Base-by-base conservation (phyloP, 1,140 invertebrate genomes). In the Maconellicoccus hirsutus region DNA sequence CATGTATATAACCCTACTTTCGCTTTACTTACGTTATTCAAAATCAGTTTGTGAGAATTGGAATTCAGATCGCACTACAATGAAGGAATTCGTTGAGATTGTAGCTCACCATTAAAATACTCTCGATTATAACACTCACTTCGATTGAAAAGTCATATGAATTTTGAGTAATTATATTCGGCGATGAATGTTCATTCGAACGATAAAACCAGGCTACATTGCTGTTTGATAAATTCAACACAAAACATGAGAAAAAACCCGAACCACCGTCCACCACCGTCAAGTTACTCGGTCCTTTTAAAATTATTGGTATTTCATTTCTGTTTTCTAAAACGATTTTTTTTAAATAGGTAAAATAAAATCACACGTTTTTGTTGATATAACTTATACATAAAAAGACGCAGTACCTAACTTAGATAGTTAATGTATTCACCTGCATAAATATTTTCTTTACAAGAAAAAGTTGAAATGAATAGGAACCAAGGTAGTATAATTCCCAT, bases 1-100 rank as follows among this genome's bases (percentile, higher is more conserved):
- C 94, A 98, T 0, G 90, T 89, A 77, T 97, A 98, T 90, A 90
- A 95, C 0, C 93, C 94, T 77, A 92, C 88, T 75, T 95, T 88
- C 38, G 88, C 85, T 70, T 87, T 82, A 0, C 89, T 93, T 0
- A 96, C 88, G 77, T 96, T 95, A 61, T 84, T 82, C 14, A 98
- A 16, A 77, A 12, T 84, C 38, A 29, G 73, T 16, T 52, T 52
- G 2, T 52, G 42, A 14, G 42, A 16, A 52, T 52, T 16, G 16
- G 42, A 14, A 16, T 52, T 52, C 4, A 19, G 42, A 52, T 16
- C n/a, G 3, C 2, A 19, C 42, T 52, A 16, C 3, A 52, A 52
- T 3, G 6, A 52, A 19, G n/a, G 16, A 52, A 52, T 52, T 16
- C 6, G 12, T 8, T 16, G n/a, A 4, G 16, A 16, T 8, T 52